Evolutionary conservation across 2,888 invertebrate species (phyloP).

Genomic region (Xestia c-nigrum): DNA sequence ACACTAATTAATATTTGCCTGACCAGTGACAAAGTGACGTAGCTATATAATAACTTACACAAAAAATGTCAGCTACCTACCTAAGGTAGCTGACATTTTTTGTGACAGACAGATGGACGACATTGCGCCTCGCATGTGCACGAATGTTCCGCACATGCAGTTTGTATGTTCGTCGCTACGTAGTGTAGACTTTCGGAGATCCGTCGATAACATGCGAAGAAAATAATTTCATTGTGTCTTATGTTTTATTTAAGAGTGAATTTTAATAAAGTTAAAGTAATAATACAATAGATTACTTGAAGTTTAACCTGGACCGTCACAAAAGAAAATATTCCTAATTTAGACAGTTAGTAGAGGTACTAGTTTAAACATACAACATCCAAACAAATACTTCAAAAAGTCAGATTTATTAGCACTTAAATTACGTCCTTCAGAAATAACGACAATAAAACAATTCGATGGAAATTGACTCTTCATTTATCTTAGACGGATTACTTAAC

Average conservation of each 20-base stretch:
- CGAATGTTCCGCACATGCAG: constrained; percentile 66
- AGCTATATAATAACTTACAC: constrained; percentile 30
- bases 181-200: constrained; percentile 44
- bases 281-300: too few relatives aligned
- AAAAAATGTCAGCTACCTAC: too few relatives aligned
- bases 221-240: too few relatives aligned
- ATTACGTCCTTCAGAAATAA: constrained; percentile 17
- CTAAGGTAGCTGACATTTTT: constrained; percentile 62
- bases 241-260: too few relatives aligned
- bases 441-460: constrained; percentile 44
- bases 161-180: constrained; percentile 34
- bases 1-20: constrained; percentile 35
- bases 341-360: too few relatives aligned
- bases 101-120: constrained; percentile 61
- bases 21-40: constrained; percentile 35
- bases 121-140: constrained; percentile 58
- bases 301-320: too few relatives aligned
- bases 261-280: too few relatives aligned
- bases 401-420: constrained; percentile 22
- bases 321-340: too few relatives aligned
- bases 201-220: background rate
- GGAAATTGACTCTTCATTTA: constrained; percentile 29
- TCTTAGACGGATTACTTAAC: background rate
- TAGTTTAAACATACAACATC: background rate
- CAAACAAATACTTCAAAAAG: background rate